Conservation (phyloP, 2,113 vertebrate species). For the Jaculus jaculus region DNA sequence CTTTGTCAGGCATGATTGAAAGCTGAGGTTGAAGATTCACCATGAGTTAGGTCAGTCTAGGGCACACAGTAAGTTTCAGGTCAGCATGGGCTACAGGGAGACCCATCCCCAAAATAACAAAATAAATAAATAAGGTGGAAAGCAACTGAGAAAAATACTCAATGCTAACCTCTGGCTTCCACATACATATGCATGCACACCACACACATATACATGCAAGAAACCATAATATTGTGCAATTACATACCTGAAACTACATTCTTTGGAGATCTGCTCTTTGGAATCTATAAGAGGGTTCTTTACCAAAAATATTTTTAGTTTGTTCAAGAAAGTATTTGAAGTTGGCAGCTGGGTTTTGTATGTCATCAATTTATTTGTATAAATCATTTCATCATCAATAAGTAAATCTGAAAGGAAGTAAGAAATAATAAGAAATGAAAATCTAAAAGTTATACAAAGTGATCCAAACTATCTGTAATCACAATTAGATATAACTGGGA, state of each 20-base stretch:
- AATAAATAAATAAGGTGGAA: too few species aligned
- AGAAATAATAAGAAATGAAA: slow-evolving; percentile 56
- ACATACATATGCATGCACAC: too few species aligned
- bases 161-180: too few species aligned
- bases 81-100: too few species aligned
- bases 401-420: slow-evolving; percentile 79
- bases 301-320: slow-evolving; percentile 76
- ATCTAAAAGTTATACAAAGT: slow-evolving; percentile 51
- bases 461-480: background rate
- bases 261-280: slow-evolving; percentile 70
- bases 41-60: too few species aligned
- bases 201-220: too few species aligned
- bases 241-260: slow-evolving; percentile 81
- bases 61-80: too few species aligned
- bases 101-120: too few species aligned
- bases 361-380: slow-evolving; percentile 70
- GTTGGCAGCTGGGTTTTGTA: slow-evolving; percentile 72
- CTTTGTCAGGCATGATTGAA: too few species aligned
- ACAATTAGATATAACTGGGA: background rate
- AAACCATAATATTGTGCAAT: background rate
- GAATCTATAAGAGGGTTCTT: slow-evolving; percentile 81
- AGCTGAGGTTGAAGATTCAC: too few species aligned
- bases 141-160: too few species aligned
- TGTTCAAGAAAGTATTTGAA: slow-evolving; percentile 70
- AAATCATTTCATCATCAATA: slow-evolving; percentile 82